Percentiles rank a stretch among this genome's conserved stretches.
Conservation (phyloP, 2,113 vertebrate genomes). For the Lophotis ruficrista region DNA sequence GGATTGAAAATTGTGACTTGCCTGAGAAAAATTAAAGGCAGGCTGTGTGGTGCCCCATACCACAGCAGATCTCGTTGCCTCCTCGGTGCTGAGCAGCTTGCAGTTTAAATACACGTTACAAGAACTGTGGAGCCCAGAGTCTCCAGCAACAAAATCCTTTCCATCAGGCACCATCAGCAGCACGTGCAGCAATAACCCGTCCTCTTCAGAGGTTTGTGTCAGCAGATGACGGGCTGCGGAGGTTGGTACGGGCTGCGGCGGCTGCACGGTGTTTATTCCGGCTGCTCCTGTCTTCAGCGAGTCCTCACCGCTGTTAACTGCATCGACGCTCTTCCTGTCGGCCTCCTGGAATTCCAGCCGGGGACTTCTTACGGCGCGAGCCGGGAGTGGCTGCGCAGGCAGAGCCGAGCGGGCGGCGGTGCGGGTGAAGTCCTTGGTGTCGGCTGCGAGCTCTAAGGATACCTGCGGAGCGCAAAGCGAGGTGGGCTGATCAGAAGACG, state of each 20-base stretch:
- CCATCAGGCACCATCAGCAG: conserved; percentile 92
- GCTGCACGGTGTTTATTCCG: background rate
- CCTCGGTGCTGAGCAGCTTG: conserved; percentile 89
- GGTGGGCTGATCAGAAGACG: background rate
- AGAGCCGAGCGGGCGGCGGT: background rate
- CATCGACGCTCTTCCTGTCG: background rate
- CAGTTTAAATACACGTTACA: conserved; percentile 90
- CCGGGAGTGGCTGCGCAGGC: background rate
- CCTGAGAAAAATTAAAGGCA: conserved; percentile 89
- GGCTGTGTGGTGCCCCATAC: conserved; percentile 86
- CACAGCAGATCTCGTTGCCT: conserved; percentile 80
- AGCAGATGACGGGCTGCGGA: background rate
- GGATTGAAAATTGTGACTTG: conserved; percentile 1
- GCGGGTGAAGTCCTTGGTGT: conserved; percentile 67
- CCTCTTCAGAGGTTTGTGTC: conserved; percentile 11
- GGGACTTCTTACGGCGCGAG: background rate
- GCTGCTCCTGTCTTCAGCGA: background rate
- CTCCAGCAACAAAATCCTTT: conserved; percentile 78
- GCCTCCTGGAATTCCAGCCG: background rate
- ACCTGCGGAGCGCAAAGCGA: conserved; percentile 74
- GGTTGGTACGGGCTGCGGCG: background rate
- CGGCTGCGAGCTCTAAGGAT: conserved; percentile 80
- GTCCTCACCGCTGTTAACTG: background rate
- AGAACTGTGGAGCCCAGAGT: conserved; percentile 15
- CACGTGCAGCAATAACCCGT: conserved; percentile 80